Evolutionary conservation across 2,888 invertebrate species (phyloP), one percentile per base, ranked within the genome.

Genomic region (Xestia xanthographa): DNA sequence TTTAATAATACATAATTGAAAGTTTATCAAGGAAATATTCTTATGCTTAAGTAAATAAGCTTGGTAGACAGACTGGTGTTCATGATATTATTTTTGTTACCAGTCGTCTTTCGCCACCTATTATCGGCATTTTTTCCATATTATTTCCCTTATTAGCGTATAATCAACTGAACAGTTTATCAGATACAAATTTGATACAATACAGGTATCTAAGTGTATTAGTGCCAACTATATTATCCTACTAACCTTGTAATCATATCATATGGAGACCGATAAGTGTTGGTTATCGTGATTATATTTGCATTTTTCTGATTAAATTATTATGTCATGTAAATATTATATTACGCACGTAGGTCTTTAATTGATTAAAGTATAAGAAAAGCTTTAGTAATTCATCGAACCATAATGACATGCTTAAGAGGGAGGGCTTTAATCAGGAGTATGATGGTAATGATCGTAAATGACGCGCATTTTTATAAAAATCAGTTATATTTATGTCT

Each of bases 301-400:
- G 69, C 66, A 82, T 77, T 70, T 77, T 56, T 70, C 20, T 73
- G 77, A 77, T 77, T 73, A 73, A 58, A 50, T 69, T 79, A 62
- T 80, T 75, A 80, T 80, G 45, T 48, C 45, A 48, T 48, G 75
- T 80, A 60, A 80, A 80, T 75, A 80, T 79, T 80, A 69, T 75
- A 80, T 79, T 80, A 69, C 60, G 66, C 11, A 69, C 58, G 22
- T 48, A 79, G 22, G 45, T 72, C 1, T 53, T 20, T 62, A 56
- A 53, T 67, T 67, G 53, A 26, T 66, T 14, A 41, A 14, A 50
- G 5, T n/a, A 45, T 8, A 53, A 8, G n/a, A 34, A 70, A 43
- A 41, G 5, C 22, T 53, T 48, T 1, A 48, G 26, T 63, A 12
- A 56, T 53, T 38, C 45, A 20, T 69, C 17, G 45, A 22, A 34